phyloP scores from a whole-genome alignment of 1,140 invertebrate genomes.

The Zaprionus capensis region DNA sequence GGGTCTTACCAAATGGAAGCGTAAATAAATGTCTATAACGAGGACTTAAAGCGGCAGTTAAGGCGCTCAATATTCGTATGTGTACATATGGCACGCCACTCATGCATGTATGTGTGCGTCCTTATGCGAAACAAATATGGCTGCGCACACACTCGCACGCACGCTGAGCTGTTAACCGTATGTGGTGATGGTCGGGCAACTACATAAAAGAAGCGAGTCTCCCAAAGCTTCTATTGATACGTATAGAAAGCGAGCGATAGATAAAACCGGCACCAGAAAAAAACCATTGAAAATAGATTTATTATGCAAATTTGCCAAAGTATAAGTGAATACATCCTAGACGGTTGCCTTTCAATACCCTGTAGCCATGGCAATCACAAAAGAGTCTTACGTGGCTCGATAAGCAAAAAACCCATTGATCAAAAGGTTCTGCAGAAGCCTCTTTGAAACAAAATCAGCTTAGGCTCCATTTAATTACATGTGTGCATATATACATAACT shows the following conservation, averaged over 20 bases:
- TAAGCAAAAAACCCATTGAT: neutral
- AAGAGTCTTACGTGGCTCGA: neutral
- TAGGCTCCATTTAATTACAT: neutral
- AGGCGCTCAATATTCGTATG: slow-evolving; percentile 33
- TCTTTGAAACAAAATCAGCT: neutral
- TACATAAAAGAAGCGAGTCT: slow-evolving; percentile 51
- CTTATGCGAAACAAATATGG: slow-evolving; percentile 62
- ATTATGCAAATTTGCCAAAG: slow-evolving; percentile 78
- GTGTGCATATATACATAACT: neutral
- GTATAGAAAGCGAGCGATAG: slow-evolving; percentile 41
- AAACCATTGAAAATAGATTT: slow-evolving; percentile 83
- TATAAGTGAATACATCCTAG: slow-evolving; percentile 64
- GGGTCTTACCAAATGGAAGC: slow-evolving; percentile 15
- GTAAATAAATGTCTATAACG: slow-evolving; percentile 50
- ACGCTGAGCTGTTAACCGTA: slow-evolving; percentile 61
- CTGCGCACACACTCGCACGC: slow-evolving; percentile 30
- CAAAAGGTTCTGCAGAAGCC: neutral
- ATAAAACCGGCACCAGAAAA: slow-evolving; percentile 50
- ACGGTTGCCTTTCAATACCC: slow-evolving; percentile 31
- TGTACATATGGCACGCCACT: slow-evolving; percentile 21
- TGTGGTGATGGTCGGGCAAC: slow-evolving; percentile 51
- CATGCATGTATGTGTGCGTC: slow-evolving; percentile 10
- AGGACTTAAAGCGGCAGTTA: slow-evolving; percentile 51
- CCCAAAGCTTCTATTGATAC: slow-evolving; percentile 65
- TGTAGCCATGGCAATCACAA: neutral